Percentiles rank a stretch among this genome's conserved stretches.
Evolutionary conservation across 2,888 invertebrate genomes (phyloP).

Genomic region (Adineta ricciae): DNA sequence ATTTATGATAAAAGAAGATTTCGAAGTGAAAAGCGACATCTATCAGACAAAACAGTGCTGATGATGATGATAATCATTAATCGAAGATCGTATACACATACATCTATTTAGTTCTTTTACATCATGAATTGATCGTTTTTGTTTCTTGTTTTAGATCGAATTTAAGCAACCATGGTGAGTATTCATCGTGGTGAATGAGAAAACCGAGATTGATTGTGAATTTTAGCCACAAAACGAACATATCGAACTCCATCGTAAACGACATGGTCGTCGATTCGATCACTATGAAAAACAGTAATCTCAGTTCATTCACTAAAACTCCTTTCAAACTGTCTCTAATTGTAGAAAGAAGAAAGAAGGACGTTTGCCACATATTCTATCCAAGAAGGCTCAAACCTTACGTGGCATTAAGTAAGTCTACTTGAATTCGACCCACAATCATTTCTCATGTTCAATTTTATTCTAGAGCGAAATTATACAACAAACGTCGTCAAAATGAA

Average conservation of each 20-base stretch:
- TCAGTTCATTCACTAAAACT: neutral
- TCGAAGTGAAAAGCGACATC: neutral
- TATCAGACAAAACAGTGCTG: neutral
- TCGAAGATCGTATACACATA: too few species aligned
- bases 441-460: too few species aligned
- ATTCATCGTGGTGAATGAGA: too few species aligned
- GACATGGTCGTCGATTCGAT: conserved; percentile 87
- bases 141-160: neutral
- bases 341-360: conserved; percentile 75
- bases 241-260: conserved; percentile 90
- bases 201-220: neutral
- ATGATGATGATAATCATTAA: too few species aligned
- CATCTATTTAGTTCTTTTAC: neutral
- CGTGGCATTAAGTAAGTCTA: conserved; percentile 68
- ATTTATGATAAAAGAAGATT: neutral
- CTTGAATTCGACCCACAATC: too few species aligned
- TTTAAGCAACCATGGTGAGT: neutral
- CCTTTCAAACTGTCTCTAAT: neutral
- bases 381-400: conserved; percentile 78
- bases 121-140: neutral
- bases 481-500: conserved; percentile 88
- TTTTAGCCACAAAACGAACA: conserved; percentile 91
- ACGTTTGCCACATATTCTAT: conserved; percentile 77
- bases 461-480: conserved; percentile 62
- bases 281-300: conserved; percentile 77